Evolutionary conservation across 1,140 invertebrate genomes (phyloP), one percentile per base, ranked within the genome.

Genomic region (Venustaconcha ellipsiformis): DNA sequence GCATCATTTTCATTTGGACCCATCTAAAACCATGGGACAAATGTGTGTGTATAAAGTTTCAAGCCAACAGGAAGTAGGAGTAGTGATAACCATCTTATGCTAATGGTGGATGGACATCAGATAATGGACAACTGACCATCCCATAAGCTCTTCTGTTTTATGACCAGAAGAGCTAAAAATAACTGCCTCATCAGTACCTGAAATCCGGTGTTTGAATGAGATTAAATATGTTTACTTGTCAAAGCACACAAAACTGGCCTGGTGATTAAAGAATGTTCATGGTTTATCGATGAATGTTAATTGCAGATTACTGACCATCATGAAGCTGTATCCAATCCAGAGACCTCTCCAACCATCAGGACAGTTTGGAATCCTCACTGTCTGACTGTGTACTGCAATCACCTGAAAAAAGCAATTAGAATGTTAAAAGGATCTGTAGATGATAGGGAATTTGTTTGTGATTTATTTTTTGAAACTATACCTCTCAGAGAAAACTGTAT

Each of bases 301-400:
- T n/a, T 56, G 56, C 2, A 30, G n/a, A 37, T 14, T 37, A 80
- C 96, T 84, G 79, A 99, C 97, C 97, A 99, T 99, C 14, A 97
- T 92, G 90, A 99, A 99, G 92, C 96, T 98, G 92, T 97, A 99
- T 76, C 97, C 98, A 78, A 96, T 96, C 97, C 98, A 99, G 26
- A 99, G 91, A 60, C 94, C 92, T 70, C 92, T 93, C 97, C 97
- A 99, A 74, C 96, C 96, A 58, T 86, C 83, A 20, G 98, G 98
- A 92, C 98, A 99, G 55, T 94, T 93, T 60, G 98, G 98, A 84
- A 98, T 93, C 69, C 92, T 92, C 59, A 94, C 90, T 11, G 95
- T 94, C 91, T 99, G 98, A 91, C 97, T 99, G 91, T 99, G 98
- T 3, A 99, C 93, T 23, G 98, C 97, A 84, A 99, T 95, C 2